Evolutionary conservation across 2,888 invertebrate genomes (phyloP).

Genomic region (Ormyrus nitidulus): DNA sequence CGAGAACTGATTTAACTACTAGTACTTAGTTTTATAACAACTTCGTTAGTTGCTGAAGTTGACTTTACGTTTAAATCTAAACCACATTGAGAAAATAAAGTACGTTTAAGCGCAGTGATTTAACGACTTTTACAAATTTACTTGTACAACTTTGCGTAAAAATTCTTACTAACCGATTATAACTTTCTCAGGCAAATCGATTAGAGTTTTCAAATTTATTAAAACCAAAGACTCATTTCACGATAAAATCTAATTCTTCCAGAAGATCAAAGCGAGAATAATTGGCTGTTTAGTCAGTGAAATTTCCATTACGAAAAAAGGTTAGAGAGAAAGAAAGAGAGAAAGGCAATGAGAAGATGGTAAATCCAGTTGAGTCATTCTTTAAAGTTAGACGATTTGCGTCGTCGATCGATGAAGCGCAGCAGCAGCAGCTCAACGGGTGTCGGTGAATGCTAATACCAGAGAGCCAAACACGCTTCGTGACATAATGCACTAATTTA

Average conservation of each 20-base stretch:
- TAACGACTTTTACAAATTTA: too few species aligned
- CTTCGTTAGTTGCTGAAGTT: conserved; percentile 13
- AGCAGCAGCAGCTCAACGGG: conserved; percentile 2
- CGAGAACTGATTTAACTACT: conserved; percentile 31
- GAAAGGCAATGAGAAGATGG: conserved; percentile 23
- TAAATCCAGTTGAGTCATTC: conserved; percentile 48
- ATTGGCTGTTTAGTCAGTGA: conserved; percentile 29
- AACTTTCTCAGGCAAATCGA: not conserved
- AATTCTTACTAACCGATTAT: not conserved
- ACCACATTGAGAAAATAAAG: not conserved
- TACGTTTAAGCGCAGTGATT: too few species aligned
- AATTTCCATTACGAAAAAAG: conserved; percentile 19
- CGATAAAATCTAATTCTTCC: conserved; percentile 11
- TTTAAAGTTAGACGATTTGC: conserved; percentile 18
- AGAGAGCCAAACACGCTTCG: conserved; percentile 3
- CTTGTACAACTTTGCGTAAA: not conserved
- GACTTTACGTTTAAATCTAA: conserved; percentile 17
- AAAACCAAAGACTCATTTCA: not conserved
- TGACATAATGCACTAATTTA: conserved; percentile 44
- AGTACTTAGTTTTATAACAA: conserved; percentile 26
- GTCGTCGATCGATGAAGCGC: conserved; percentile 45
- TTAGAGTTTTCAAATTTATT: not conserved
- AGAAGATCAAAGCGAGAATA: conserved; percentile 20
- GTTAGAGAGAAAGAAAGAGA: conserved; percentile 1
- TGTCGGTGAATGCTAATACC: conserved; percentile 30